Evolutionary conservation across 2,888 invertebrate species (phyloP), one percentile per base, ranked within the genome.

Genomic region (Hipparchia semele): DNA sequence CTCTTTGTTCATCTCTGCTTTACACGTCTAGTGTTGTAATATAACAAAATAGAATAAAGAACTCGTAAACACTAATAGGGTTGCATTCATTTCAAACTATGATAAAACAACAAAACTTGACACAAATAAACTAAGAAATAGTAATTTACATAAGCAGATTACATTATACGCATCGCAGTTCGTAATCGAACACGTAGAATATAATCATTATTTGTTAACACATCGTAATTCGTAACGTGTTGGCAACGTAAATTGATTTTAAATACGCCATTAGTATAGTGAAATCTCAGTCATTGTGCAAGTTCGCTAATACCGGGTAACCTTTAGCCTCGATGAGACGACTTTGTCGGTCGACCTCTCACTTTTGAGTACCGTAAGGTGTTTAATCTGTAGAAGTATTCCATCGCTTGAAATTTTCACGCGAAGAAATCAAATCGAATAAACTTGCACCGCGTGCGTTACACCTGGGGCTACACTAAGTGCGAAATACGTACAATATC

Each of bases 251-350:
- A 68, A 68, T 60, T 59, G 60, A 53, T 68, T 68, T 51, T 51
- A 60, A 60, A 60, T 33, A 60, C 56, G 51, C n/a, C 68, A 68
- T 68, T 68, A 68, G 64, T 64, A 54, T n/a, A 54, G 45, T 39
- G 60, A 61, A 71, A 71, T 67, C 66, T 56, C 61, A 67, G 61
- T 59, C 51, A 71, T 73, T 71, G 67, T 70, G 70, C 49, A 70
- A 70, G 73, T 51, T 59, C 62, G 68, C 51, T 73, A 70, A 68
- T 23, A 54, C 46, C 39, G 61, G 6, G 33, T 66, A 68, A 70
- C 73, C 70, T 73, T 71, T 73, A 68, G 62, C 73, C 67, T 62
- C 62, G 62, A 71, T 70, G 73, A 73, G 67, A 62, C 70, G 66
- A 49, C 62, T 53, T 45, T 56, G 61, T 53, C 61, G 67, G 68